phyloP scores from a whole-genome alignment of 2,113 vertebrate genomes.

The Muntiacus muntjak region DNA sequence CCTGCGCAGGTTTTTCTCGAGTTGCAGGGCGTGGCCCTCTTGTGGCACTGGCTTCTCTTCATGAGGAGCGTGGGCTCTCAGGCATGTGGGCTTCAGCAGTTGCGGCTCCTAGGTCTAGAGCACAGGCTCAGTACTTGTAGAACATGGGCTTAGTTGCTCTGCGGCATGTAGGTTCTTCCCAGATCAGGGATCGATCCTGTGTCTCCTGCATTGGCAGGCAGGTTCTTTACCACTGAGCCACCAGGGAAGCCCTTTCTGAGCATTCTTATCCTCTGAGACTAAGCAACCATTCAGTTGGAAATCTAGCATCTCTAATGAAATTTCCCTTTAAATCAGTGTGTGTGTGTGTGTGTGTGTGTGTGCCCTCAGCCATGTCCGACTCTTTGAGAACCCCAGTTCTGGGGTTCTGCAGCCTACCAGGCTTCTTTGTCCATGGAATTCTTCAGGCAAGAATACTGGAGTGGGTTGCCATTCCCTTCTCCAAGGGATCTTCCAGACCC shows the following conservation, averaged over 20 bases:
- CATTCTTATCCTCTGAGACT: neutral
- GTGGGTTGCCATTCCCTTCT: neutral
- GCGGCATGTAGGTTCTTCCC: neutral
- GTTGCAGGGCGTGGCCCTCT: accelerated
- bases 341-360: too few relatives aligned
- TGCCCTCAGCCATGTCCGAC: neutral
- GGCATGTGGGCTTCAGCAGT: neutral
- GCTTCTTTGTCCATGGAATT: neutral
- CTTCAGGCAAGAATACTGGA: neutral
- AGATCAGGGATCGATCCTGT: neutral
- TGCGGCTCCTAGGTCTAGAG: neutral
- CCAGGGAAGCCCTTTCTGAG: neutral
- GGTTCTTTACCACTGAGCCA: neutral
- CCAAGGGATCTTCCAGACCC: neutral
- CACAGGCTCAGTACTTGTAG: neutral
- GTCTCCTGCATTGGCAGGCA: neutral
- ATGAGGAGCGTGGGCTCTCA: accelerated
- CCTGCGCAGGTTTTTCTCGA: neutral
- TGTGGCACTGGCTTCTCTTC: accelerated
- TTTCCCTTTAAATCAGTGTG: neutral
- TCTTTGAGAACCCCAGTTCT: neutral
- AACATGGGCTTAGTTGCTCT: neutral
- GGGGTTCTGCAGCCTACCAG: neutral
- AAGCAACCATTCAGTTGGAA: neutral
- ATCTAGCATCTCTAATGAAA: neutral